Evolutionary conservation across 2,888 invertebrate species (phyloP).

Genomic region (Autographa pulchrina): DNA sequence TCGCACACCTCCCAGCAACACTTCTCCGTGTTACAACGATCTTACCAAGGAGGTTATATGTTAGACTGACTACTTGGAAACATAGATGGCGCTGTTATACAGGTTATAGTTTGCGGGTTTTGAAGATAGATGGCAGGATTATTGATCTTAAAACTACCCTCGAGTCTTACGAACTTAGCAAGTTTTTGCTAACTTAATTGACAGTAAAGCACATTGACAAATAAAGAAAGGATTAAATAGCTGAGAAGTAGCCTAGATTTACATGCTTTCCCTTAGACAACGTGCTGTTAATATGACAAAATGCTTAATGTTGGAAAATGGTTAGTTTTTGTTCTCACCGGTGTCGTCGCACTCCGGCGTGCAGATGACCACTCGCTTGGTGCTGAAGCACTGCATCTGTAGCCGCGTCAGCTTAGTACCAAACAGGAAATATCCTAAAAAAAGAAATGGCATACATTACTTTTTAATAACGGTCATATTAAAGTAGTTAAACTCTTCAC

Average conservation of each 20-base stretch:
- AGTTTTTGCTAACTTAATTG: not conserved
- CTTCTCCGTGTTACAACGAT: slow-evolving; percentile 84
- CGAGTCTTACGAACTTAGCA: not conserved
- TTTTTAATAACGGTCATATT: too few relatives aligned
- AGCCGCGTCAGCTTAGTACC: slow-evolving; percentile 83
- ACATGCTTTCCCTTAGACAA: not conserved
- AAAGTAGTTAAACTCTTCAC: too few relatives aligned
- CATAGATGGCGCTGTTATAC: not conserved
- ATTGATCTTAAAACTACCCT: not conserved
- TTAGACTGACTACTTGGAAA: slow-evolving; percentile 9
- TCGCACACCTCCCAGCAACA: slow-evolving; percentile 86
- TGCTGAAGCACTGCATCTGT: slow-evolving; percentile 84
- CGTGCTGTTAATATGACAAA: not conserved
- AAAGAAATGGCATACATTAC: not conserved
- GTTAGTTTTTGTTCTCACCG: slow-evolving; percentile 64
- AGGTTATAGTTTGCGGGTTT: not conserved
- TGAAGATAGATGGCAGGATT: not conserved
- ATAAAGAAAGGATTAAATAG: not conserved
- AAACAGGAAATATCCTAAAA: slow-evolving; percentile 84
- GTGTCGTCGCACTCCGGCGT: slow-evolving; percentile 87
- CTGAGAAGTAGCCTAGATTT: not conserved
- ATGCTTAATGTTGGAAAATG: not conserved
- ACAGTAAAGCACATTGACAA: not conserved
- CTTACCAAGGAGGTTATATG: slow-evolving; percentile 62
- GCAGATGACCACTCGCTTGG: slow-evolving; percentile 80